phyloP scores from a whole-genome alignment of 2,113 vertebrate genomes.

The Odocoileus hemionus region DNA sequence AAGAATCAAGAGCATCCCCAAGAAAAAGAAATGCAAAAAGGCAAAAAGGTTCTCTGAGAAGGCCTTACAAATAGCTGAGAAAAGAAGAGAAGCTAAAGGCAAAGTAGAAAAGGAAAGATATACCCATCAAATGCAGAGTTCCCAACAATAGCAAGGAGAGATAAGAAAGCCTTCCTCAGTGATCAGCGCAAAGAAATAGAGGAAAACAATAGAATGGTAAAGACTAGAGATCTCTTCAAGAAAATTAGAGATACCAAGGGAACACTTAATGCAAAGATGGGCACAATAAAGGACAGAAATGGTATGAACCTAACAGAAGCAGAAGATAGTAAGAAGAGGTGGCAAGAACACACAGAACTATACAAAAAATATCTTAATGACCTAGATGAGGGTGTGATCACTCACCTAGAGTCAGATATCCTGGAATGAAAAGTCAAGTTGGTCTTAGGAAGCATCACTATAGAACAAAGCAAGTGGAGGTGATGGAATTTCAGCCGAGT shows the following conservation, averaged over 20 bases:
- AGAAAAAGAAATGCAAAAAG: neutral
- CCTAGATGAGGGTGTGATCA: neutral
- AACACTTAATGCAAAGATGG: neutral
- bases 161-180: neutral
- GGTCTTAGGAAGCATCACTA: neutral
- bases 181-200: neutral
- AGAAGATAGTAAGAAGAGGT: neutral
- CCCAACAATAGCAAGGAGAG: neutral
- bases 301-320: neutral
- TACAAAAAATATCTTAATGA: neutral
- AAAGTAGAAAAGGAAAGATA: neutral
- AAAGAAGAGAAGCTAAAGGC: neutral
- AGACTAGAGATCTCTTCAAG: neutral
- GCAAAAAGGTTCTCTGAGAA: neutral
- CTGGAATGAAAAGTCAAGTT: neutral
- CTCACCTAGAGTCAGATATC: neutral
- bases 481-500: neutral
- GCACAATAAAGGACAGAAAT: neutral
- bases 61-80: neutral
- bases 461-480: neutral
- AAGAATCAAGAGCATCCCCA: neutral
- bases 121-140: neutral
- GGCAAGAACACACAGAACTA: neutral
- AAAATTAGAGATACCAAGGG: neutral
- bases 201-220: neutral